Evolutionary conservation across 1,140 invertebrate genomes (phyloP).

Genomic region (Antheraea pernyi): DNA sequence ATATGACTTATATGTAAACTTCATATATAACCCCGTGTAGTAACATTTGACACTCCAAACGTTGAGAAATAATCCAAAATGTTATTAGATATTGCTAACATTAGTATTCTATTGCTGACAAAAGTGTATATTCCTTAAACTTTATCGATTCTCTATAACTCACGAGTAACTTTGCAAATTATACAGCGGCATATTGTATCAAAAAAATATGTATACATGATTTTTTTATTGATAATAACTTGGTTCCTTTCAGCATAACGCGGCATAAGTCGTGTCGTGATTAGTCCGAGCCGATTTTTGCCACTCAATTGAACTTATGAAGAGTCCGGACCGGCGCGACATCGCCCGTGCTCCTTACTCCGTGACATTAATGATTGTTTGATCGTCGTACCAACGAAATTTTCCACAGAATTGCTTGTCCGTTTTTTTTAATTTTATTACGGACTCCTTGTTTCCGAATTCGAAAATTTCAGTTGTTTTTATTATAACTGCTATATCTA

Average conservation of each 20-base stretch:
- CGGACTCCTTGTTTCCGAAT: not conserved
- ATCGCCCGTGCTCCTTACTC: conserved; percentile 17
- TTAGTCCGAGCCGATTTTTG: conserved; percentile 60
- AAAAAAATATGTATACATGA: not conserved
- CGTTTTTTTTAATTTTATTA: not conserved
- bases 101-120: too few species aligned
- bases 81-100: too few species aligned
- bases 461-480: not conserved
- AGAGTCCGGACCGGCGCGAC: conserved; percentile 29
- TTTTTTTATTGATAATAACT: not conserved
- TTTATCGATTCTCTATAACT: too few species aligned
- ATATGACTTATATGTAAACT: too few species aligned
- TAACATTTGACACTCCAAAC: too few species aligned
- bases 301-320: conserved; percentile 69
- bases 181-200: too few species aligned
- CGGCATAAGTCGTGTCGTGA: conserved; percentile 45
- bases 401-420: not conserved
- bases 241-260: conserved; percentile 32
- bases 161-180: too few species aligned
- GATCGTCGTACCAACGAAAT: conserved; percentile 42
- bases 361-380: conserved; percentile 54
- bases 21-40: too few species aligned
- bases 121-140: too few species aligned
- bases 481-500: not conserved
- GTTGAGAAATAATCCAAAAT: too few species aligned